Conservation (phyloP, 2,888 invertebrate genomes). For the Busseola fusca region DNA sequence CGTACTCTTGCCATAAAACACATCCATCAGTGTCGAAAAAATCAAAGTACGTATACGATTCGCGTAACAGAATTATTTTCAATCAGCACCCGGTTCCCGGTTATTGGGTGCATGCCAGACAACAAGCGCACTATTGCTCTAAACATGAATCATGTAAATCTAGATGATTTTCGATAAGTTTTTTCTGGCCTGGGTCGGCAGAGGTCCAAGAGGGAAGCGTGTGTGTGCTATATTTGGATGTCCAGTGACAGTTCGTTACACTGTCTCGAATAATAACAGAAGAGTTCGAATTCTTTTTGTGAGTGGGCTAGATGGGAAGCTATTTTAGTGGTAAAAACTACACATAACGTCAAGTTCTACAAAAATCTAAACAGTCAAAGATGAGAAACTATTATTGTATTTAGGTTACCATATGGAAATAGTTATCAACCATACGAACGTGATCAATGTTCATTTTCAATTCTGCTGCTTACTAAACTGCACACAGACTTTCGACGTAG, state of each 20-base stretch:
- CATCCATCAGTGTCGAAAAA: conserved; percentile 49
- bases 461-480: background rate
- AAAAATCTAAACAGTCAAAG: background rate
- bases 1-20: conserved; percentile 29
- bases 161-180: background rate
- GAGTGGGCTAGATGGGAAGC: background rate
- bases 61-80: conserved; percentile 58
- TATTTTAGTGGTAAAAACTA: background rate
- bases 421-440: background rate
- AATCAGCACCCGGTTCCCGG: conserved; percentile 50
- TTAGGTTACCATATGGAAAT: background rate
- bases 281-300: background rate
- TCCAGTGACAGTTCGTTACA: conserved; percentile 13
- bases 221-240: background rate
- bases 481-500: background rate
- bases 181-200: background rate
- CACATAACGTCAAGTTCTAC: background rate
- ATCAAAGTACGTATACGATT: conserved; percentile 34
- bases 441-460: background rate
- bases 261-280: background rate
- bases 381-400: background rate
- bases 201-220: background rate
- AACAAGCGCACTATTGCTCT: conserved; percentile 28
- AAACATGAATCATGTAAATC: conserved; percentile 33
- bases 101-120: conserved; percentile 57